Base-by-base conservation (phyloP, 2,888 invertebrate genomes). In the Agrilus mali region DNA sequence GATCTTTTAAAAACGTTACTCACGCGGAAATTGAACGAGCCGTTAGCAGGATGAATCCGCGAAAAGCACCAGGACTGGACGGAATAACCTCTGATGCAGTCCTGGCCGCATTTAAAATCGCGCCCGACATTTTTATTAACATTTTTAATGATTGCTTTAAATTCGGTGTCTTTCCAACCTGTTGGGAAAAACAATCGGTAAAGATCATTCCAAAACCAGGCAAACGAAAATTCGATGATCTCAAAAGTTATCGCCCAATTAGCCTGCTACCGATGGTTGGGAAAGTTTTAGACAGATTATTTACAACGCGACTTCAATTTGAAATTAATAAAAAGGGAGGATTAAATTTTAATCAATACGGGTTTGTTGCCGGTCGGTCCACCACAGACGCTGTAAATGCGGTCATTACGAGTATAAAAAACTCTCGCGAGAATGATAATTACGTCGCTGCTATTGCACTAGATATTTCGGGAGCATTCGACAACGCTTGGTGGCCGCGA, bases 181-280 rank as follows among this genome's bases (percentile, higher is more conserved):
- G 44, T 12, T 44, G 41, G 44, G 41, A 42, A 35, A 22, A 17
- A 15, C 38, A 36, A n/a, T 7, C 31, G 8, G 17, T 45, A 1
- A 20, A 20, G 20, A 8, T 42, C 3, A 42, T 45, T 7, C 42
- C 40, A 13, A 45, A 45, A 34, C 10, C 40, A n/a, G 17, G 40
- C 1, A 43, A 43, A 31, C 33, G 16, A 12, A 33, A 43, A n/a
- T 20, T n/a, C 20, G 38, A 32, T 4, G 37, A 38, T 32, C 10
- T 33, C 0, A 33, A 16, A 12, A 38, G 38, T 10, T 37, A 36
- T 32, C n/a, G 43, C 22, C 43, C 47, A 4, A 43, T 47, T 4
- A 40, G 47, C 8, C 20, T 47, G 16, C 27, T 47, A 2, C 38
- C 41, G n/a, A n/a, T n/a, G n/a, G n/a, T n/a, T n/a, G n/a, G n/a